Evolutionary conservation across 1,140 invertebrate species (phyloP).

Genomic region (Macrosteles quadrilineatus): DNA sequence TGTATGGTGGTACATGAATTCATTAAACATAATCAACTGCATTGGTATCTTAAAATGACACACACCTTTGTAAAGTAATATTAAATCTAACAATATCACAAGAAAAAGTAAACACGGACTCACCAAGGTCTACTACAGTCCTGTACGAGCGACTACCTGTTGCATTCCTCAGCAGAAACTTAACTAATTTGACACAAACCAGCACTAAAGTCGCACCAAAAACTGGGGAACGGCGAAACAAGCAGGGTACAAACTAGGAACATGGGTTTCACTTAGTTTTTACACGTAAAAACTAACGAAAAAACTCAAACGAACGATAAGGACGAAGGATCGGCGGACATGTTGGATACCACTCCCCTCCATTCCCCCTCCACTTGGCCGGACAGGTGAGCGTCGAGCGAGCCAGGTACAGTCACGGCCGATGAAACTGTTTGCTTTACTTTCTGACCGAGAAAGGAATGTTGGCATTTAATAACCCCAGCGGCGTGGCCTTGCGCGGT

Average conservation of each 20-base stretch:
- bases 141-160: not conserved
- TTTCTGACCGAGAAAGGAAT: conserved; percentile 25
- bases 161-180: conserved; percentile 4
- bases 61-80: too few relatives aligned
- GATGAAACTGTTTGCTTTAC: conserved; percentile 17
- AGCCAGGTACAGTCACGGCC: conserved; percentile 6
- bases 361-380: not conserved
- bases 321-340: not conserved
- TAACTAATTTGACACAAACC: not conserved
- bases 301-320: not conserved
- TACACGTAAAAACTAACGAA: conserved; percentile 2
- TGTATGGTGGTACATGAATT: too few relatives aligned
- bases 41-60: too few relatives aligned
- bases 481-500: not conserved
- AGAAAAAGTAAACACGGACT: not conserved
- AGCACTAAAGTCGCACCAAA: not conserved
- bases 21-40: too few relatives aligned
- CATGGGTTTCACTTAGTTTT: not conserved
- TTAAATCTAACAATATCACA: too few relatives aligned
- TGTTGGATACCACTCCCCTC: conserved; percentile 8
- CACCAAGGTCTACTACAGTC: not conserved
- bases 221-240: not conserved
- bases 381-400: not conserved
- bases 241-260: not conserved
- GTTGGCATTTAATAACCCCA: conserved; percentile 9